A percentile compares a stretch with the other conserved stretches of the same genome.
These are phyloP conservation scores for Pheosia gnoma DNA, from an alignment of 2,888 invertebrate genomes.

Conservation along the genomic window DNA sequence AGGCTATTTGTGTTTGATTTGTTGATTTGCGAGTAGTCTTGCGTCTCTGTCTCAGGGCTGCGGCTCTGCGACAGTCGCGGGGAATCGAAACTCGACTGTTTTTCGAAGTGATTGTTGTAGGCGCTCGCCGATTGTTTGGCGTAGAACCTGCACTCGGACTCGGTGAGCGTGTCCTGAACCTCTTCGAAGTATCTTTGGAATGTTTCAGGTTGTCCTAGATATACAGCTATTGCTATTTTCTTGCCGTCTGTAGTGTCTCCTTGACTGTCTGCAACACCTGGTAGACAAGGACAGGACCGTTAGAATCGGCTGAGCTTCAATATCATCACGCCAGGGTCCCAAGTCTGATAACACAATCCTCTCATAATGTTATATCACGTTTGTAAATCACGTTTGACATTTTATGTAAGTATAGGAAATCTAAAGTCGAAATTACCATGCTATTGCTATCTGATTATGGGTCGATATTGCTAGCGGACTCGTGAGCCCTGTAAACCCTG, in stretches of 20 bases:
- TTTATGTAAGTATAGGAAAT: too few species aligned
- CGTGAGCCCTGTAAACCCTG: too few species aligned
- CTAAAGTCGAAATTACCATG: too few species aligned
- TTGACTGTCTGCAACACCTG: constrained; percentile 84
- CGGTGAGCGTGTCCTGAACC: constrained; percentile 86
- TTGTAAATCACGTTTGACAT: too few species aligned
- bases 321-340: too few species aligned
- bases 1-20: constrained; percentile 82
- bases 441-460: too few species aligned
- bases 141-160: constrained; percentile 85
- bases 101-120: constrained; percentile 76
- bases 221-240: constrained; percentile 93
- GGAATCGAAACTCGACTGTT: constrained; percentile 78
- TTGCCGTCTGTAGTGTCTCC: constrained; percentile 92
- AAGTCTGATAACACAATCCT: too few species aligned
- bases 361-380: too few species aligned
- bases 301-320: background rate
- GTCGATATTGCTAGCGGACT: too few species aligned
- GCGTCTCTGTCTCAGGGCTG: constrained; percentile 74
- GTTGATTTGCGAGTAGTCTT: constrained; percentile 75
- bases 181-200: constrained; percentile 88
- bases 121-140: constrained; percentile 78
- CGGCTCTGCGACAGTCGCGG: constrained; percentile 76
- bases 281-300: background rate
- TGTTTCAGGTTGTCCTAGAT: constrained; percentile 92